phyloP scores from a whole-genome alignment of 2,797 vertebrate species.

The Chelonia mydas region DNA sequence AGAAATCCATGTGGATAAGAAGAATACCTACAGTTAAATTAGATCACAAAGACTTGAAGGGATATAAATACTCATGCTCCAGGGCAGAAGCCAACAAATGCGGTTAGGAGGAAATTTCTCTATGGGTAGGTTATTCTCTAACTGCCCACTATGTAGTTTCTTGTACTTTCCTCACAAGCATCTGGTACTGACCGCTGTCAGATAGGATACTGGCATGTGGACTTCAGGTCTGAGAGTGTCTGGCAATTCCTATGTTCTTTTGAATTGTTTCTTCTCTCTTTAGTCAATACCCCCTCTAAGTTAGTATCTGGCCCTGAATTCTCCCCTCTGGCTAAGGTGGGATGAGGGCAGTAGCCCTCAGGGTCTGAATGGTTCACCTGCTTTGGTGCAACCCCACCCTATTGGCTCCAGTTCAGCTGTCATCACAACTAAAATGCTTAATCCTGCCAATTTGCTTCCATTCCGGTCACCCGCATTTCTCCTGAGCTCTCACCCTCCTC shows the following conservation, averaged over 20 bases:
- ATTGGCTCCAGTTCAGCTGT: neutral
- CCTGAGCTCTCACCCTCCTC: neutral
- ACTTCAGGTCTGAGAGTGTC: neutral
- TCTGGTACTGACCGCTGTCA: neutral
- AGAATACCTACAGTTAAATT: neutral
- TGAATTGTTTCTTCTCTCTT: accelerated
- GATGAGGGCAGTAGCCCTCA: neutral
- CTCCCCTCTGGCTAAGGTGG: neutral
- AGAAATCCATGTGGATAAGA: neutral
- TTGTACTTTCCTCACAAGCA: neutral
- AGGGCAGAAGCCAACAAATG: neutral
- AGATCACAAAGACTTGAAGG: neutral
- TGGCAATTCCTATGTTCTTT: accelerated
- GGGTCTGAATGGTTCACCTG: accelerated
- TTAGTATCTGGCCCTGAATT: no score
- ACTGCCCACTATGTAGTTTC: neutral
- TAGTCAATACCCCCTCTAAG: neutral
- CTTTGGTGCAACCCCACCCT: accelerated
- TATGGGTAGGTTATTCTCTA: accelerated
- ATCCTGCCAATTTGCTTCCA: accelerated
- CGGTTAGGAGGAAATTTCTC: neutral
- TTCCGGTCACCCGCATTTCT: neutral
- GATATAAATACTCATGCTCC: neutral
- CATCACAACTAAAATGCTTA: neutral
- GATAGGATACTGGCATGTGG: neutral